Conservation (phyloP, 2,797 vertebrate species). For the Adrianichthys oophorus region DNA sequence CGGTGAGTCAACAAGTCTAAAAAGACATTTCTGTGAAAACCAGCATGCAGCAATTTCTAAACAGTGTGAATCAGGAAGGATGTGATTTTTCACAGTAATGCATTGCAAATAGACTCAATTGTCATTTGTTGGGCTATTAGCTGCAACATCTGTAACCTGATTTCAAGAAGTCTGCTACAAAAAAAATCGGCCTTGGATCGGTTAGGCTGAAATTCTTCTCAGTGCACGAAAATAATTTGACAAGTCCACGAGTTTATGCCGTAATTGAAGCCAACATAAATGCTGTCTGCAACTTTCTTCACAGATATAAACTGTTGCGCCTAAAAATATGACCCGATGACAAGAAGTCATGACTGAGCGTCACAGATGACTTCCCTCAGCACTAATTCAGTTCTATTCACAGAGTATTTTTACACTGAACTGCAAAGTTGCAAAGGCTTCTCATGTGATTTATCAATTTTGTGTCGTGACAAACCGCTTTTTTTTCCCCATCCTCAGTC, state of each 20-base stretch:
- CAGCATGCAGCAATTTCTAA: slow-evolving; percentile 42
- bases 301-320: background rate
- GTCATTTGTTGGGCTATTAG: background rate
- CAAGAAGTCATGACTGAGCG: no score
- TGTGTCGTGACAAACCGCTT: slow-evolving; percentile 52
- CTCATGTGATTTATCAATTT: slow-evolving; percentile 45
- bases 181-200: background rate
- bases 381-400: slow-evolving; percentile 1
- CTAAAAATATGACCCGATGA: no score
- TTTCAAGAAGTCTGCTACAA: slow-evolving; percentile 9
- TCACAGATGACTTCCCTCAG: no score
- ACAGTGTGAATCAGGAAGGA: slow-evolving; percentile 34
- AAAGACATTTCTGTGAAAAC: slow-evolving; percentile 39
- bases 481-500: slow-evolving; percentile 17
- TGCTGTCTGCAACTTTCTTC: slow-evolving; percentile 1
- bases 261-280: slow-evolving; percentile 4
- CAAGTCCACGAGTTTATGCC: background rate
- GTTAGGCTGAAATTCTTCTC: background rate
- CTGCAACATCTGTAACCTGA: slow-evolving; percentile 3
- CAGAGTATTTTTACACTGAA: background rate
- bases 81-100: slow-evolving; percentile 42
- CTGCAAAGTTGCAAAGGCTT: slow-evolving; percentile 6
- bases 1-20: slow-evolving; percentile 46
- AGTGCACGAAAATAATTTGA: background rate
- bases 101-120: slow-evolving; percentile 16